Percentiles rank a stretch among this genome's conserved stretches.
phyloP scores from a whole-genome alignment of 2,888 invertebrate genomes.

The Rhamphomyia laevipes region DNA sequence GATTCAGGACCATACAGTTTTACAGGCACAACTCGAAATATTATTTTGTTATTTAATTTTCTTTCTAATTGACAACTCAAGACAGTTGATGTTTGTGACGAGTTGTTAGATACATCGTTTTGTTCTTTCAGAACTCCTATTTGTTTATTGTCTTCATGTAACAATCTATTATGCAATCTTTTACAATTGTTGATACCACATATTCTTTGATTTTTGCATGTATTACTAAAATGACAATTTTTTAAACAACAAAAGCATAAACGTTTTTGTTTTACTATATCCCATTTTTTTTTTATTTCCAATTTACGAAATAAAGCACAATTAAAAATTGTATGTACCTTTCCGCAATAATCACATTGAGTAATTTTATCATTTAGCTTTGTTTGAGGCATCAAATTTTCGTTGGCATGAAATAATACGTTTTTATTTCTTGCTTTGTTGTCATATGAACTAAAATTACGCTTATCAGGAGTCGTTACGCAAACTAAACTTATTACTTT shows the following conservation, averaged over 20 bases:
- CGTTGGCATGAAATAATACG: constrained; percentile 2
- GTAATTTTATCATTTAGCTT: neutral
- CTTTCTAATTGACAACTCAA: constrained; percentile 3
- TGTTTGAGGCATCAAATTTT: neutral
- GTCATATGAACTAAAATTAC: neutral
- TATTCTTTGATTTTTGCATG: constrained; percentile 1
- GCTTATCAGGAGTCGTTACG: constrained; percentile 1
- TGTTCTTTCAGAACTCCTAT: neutral
- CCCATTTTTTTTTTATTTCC: constrained; percentile 1
- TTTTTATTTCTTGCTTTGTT: neutral
- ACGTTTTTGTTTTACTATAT: constrained; percentile 1
- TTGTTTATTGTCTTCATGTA: constrained; percentile 6
- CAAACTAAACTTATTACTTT: constrained; percentile 7
- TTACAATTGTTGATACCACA: constrained; percentile 6
- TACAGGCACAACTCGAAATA: constrained; percentile 10
- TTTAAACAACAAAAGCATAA: constrained; percentile 9
- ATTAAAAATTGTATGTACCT: neutral
- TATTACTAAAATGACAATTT: constrained; percentile 1
- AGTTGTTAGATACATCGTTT: neutral
- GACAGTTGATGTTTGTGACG: constrained; percentile 3
- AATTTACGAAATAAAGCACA: neutral
- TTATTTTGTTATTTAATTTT: neutral
- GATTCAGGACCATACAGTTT: constrained; percentile 5
- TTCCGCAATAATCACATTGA: neutral
- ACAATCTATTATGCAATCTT: constrained; percentile 3